phyloP scores from a whole-genome alignment of 2,797 vertebrate species.

The Pseudochromis fuscus region DNA sequence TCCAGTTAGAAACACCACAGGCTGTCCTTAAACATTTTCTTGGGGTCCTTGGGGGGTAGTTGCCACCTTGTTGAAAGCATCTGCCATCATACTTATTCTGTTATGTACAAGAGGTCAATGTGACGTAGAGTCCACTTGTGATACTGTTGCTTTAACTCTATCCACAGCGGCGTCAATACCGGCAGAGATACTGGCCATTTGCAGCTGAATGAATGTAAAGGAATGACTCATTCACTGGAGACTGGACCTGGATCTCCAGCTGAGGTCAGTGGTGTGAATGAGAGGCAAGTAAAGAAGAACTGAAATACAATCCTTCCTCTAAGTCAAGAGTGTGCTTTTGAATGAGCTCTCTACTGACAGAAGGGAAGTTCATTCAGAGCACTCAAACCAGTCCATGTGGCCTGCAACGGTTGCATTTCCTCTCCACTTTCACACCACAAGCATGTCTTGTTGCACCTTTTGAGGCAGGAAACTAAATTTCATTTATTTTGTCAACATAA shows the following conservation, averaged over 20 bases:
- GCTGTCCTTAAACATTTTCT: no score
- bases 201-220: conserved; percentile 17
- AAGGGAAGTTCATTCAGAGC: conserved; percentile 37
- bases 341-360: conserved; percentile 38
- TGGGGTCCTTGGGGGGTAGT: not conserved
- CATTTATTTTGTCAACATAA: not conserved
- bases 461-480: conserved; percentile 3
- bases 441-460: not conserved
- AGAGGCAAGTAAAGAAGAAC: conserved; percentile 37
- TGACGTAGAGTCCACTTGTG: not conserved
- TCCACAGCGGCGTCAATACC: not conserved
- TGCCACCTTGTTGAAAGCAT: not conserved
- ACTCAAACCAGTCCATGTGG: not conserved
- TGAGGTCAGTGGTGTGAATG: conserved; percentile 40
- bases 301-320: conserved; percentile 59
- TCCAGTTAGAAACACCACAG: no score
- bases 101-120: not conserved
- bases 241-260: conserved; percentile 25
- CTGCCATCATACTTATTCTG: not conserved
- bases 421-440: conserved; percentile 23
- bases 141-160: conserved; percentile 2
- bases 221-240: conserved; percentile 12
- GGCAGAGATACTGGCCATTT: not conserved
- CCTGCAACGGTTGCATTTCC: conserved; percentile 37
- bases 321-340: conserved; percentile 42